Conservation (phyloP, 64 coral and sea anemone genomes). For the Orbicella faveolata region DNA sequence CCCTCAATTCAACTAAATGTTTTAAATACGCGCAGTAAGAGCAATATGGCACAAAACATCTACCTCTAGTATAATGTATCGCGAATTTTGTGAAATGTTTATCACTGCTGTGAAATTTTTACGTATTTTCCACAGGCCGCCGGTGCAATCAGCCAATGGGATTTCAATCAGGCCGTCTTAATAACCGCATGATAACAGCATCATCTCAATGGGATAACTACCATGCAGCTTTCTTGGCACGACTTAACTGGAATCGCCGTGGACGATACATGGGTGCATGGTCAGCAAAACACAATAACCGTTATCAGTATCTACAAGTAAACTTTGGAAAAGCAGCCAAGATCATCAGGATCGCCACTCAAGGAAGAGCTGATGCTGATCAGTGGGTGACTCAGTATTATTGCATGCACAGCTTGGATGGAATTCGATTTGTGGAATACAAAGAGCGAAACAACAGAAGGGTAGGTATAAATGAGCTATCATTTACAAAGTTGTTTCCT, state of each 20-base stretch:
- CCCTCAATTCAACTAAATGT: too few relatives aligned
- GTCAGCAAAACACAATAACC: constrained; percentile 62
- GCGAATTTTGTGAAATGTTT: too few relatives aligned
- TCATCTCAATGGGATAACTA: constrained; percentile 54
- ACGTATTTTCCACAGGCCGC: background rate
- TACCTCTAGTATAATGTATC: too few relatives aligned
- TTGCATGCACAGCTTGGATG: background rate
- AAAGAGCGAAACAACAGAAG: constrained; percentile 34
- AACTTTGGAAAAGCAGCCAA: constrained; percentile 17
- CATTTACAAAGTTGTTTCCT: too few relatives aligned
- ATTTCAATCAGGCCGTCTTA: constrained; percentile 54
- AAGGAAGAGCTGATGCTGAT: constrained; percentile 17
- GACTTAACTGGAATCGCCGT: constrained; percentile 50
- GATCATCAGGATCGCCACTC: constrained; percentile 23
- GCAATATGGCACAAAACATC: too few relatives aligned
- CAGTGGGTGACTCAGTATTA: constrained; percentile 38
- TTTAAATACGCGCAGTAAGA: too few relatives aligned
- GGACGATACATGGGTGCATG: constrained; percentile 58
- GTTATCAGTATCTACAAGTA: constrained; percentile 31
- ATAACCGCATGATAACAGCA: constrained; percentile 41
- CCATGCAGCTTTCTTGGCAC: constrained; percentile 31
- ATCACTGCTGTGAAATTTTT: background rate
- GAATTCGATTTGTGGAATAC: constrained; percentile 26
- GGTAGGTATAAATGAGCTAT: background rate
- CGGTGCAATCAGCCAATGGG: constrained; percentile 61